Conservation (phyloP, 2,797 vertebrate genomes). For the Rhinoraja longicauda region DNA sequence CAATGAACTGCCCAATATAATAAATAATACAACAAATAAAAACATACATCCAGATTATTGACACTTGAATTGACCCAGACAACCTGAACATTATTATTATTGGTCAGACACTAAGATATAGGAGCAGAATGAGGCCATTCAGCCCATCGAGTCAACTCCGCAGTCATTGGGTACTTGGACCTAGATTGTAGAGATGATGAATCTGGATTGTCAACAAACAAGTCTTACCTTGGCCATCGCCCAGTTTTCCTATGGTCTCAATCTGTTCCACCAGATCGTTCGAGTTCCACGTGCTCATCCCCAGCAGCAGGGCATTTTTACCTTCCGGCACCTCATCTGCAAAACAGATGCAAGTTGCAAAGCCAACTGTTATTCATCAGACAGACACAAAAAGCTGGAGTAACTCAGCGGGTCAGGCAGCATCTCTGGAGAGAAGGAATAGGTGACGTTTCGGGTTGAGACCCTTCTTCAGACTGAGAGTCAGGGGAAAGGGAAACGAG, state of each 20-base stretch:
- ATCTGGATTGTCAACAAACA: neutral
- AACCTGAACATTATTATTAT: neutral
- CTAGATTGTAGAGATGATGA: neutral
- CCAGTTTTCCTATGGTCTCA: constrained; percentile 85
- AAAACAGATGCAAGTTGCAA: neutral
- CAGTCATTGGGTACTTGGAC: neutral
- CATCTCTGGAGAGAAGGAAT: too few relatives aligned
- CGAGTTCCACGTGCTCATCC: constrained; percentile 98
- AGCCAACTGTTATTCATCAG: neutral
- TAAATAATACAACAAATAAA: neutral
- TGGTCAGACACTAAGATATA: too few relatives aligned
- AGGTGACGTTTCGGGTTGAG: too few relatives aligned
- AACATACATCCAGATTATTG: neutral
- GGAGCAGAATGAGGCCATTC: too few relatives aligned
- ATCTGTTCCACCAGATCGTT: constrained; percentile 98
- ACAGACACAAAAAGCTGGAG: too few relatives aligned
- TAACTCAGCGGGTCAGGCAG: too few relatives aligned
- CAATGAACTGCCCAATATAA: too few relatives aligned
- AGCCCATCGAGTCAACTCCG: too few relatives aligned
- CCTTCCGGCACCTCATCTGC: constrained; percentile 86
- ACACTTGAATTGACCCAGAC: neutral
- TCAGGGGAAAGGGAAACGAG: too few relatives aligned
- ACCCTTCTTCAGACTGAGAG: too few relatives aligned
- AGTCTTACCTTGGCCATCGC: constrained; percentile 73
- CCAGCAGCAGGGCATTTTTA: constrained; percentile 87